A percentile compares a stretch with the other conserved stretches of the same genome.
These are phyloP conservation scores for Phrynocephalus guinanensis DNA, from an alignment of 2,797 vertebrate species.

Conservation along the genomic window DNA sequence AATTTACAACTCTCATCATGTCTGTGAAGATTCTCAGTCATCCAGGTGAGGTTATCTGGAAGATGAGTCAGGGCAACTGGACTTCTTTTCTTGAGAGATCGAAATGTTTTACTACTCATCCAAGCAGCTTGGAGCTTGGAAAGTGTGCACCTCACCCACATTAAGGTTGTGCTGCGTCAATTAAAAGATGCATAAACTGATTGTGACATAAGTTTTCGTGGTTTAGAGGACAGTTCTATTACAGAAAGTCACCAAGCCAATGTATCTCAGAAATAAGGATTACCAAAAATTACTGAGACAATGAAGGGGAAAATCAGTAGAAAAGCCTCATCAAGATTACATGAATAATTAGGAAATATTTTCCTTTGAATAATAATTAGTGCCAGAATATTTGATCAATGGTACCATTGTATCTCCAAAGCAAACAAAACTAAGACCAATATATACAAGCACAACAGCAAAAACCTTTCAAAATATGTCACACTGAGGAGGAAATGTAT, in stretches of 20 bases:
- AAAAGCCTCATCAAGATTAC: not conserved
- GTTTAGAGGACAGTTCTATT: not conserved
- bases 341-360: not conserved
- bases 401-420: not conserved
- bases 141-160: not conserved
- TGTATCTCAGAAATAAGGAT: not conserved
- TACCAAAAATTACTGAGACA: not conserved
- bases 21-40: too few species aligned
- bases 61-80: too few species aligned
- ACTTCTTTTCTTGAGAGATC: too few species aligned
- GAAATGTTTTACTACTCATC: too few species aligned
- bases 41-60: too few species aligned
- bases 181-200: not conserved
- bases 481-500: conserved; percentile 22
- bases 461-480: conserved; percentile 17
- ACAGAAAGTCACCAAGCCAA: not conserved
- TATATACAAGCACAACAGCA: not conserved
- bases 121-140: not conserved
- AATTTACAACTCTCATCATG: not conserved
- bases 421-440: not conserved
- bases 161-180: not conserved
- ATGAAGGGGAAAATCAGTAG: not conserved
- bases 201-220: not conserved
- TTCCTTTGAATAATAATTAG: not conserved
- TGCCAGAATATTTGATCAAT: not conserved